Conservation (phyloP, 2,888 invertebrate genomes). For the Syrphus vitripennis region DNA sequence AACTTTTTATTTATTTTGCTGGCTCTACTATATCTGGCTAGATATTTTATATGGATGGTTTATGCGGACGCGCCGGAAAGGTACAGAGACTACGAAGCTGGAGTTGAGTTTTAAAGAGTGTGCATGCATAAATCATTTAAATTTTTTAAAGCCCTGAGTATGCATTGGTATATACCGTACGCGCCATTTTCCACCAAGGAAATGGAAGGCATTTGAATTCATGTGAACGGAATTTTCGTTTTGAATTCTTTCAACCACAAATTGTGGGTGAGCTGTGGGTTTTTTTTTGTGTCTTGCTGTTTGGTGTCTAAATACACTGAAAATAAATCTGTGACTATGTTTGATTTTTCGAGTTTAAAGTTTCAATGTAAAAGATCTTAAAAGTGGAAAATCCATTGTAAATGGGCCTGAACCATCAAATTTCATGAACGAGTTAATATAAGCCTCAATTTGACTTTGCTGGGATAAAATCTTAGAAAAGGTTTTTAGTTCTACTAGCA, state of each 20-base stretch:
- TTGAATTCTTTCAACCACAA: slow-evolving; percentile 21
- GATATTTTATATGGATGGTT: background rate
- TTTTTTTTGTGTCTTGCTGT: background rate
- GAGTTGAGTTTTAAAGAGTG: background rate
- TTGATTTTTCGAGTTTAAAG: background rate
- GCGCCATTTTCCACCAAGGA: slow-evolving; percentile 5
- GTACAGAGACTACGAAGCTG: no score
- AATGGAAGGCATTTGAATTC: slow-evolving; percentile 30
- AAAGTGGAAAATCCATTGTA: no score
- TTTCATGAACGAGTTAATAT: no score
- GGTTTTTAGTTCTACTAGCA: no score
- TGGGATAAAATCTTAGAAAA: no score
- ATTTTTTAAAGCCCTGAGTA: slow-evolving; percentile 19
- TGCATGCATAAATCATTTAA: slow-evolving; percentile 40
- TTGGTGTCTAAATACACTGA: background rate
- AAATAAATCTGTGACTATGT: background rate
- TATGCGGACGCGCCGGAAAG: no score
- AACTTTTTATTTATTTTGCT: background rate
- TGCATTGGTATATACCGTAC: no score
- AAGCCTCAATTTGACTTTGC: no score
- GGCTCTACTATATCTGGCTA: background rate
- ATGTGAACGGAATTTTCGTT: slow-evolving; percentile 25
- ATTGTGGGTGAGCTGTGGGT: slow-evolving; percentile 30
- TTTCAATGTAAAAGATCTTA: no score
- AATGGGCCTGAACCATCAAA: no score